Percentiles rank a stretch among this genome's conserved stretches.
phyloP scores from a whole-genome alignment of 1,140 invertebrate genomes.

The Procambarus clarkii region DNA sequence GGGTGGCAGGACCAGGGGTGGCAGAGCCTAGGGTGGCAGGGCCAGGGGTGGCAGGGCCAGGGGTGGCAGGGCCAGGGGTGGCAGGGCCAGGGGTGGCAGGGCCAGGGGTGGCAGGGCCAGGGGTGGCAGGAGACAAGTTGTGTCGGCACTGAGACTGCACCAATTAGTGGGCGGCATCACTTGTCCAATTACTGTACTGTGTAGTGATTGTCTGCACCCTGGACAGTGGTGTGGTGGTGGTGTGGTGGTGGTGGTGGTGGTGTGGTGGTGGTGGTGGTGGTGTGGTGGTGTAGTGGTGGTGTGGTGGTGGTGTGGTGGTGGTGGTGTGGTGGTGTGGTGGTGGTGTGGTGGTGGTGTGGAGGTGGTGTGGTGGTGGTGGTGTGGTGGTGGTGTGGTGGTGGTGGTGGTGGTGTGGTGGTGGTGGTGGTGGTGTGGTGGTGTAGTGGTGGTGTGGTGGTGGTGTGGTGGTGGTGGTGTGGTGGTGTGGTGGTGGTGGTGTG shows the following conservation, averaged over 20 bases:
- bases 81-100: no score
- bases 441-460: neutral
- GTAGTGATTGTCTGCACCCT: conserved; percentile 45
- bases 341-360: no score
- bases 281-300: conserved; percentile 2
- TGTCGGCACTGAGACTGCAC: conserved; percentile 13
- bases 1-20: no score
- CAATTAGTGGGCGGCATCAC: conserved; percentile 52
- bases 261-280: conserved; percentile 1
- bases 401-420: conserved; percentile 27
- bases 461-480: no score
- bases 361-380: neutral
- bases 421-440: conserved; percentile 4
- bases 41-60: no score
- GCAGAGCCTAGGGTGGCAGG: no score
- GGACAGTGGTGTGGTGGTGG: neutral
- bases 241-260: neutral
- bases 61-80: no score
- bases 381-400: conserved; percentile 9
- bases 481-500: no score
- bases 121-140: neutral
- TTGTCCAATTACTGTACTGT: conserved; percentile 57
- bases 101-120: no score
- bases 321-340: conserved; percentile 42
- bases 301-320: neutral